Base-by-base conservation (phyloP, 2,797 vertebrate species). In the Carapus acus region DNA sequence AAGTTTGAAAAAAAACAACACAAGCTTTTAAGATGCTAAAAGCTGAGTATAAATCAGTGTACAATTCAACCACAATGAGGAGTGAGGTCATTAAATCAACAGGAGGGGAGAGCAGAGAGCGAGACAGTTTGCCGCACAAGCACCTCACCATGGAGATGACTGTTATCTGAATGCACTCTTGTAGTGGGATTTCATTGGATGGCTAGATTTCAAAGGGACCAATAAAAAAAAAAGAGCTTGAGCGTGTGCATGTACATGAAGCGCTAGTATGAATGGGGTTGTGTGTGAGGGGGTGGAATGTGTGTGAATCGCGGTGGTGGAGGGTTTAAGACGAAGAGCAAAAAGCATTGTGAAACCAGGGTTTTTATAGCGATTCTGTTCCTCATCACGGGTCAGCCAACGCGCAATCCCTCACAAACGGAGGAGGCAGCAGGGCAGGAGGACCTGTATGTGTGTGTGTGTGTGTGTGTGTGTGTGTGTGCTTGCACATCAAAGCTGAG, bases 401-500 rank as follows among this genome's bases (percentile, higher is more conserved):
- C 27, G 36, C 22, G 2, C 21, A 45, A 60, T 51, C 31, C 49
- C 17, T 40, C 29, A 34, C 18, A 42, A 51, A 13, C 41, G 41
- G 59, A 21, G 16, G 27, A 58, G 48, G 39, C 39, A 24, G 29
- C 41, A 43, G 52, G 19, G 53, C 47, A 39, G 57, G 65, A 64
- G n/a, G n/a, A n/a, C n/a, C n/a, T n/a, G n/a, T n/a, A n/a, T n/a
- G n/a, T n/a, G n/a, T 60, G 43, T 49, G 64, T 58, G 66, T 58
- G 61, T 29, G 43, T 45, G 54, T 27, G 24, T 9, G 24, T 27
- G 24, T 4, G 24, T 60, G 43, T 49, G 64, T 58, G 66, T 58
- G 61, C 24, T 41, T 45, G 54, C 65, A 75, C 79, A 84, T 85
- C 79, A 86, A 83, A 84, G 77, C 33, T 60, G 36, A 33, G 57